Base-by-base conservation (phyloP, 2,888 invertebrate species). In the Lampropteryx suffumata region DNA sequence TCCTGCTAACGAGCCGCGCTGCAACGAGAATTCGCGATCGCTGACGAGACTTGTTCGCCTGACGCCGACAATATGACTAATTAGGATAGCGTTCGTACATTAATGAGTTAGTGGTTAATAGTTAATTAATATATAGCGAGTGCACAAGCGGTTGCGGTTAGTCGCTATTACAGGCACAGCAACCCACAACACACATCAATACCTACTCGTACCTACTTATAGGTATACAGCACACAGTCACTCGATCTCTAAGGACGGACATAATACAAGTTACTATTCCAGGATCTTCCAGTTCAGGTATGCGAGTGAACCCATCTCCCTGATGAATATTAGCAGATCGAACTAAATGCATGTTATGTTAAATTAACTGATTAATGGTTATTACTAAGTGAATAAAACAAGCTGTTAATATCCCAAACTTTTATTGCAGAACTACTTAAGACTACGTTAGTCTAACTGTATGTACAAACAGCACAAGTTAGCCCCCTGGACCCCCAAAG, bases 391-490 rank as follows among this genome's bases (percentile, higher is more conserved):
- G 60, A 81, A 80, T 81, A 64, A 82, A 82, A 82, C 80, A 57
- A 82, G 80, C 79, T 47, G 77, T 82, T 82, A 82, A 75, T 76
- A 64, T 66, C 55, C 57, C 65, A 79, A 54, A 58, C 62, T 33
- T 81, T 79, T 80, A 80, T 80, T 81, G 27, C 51, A 51, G 51
- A 44, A 51, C 50, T 40, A 51, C 36, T 37, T 30, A 46, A 10
- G 46, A 43, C 40, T 46, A 46, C 41, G 32, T 40, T 44, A 36
- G 17, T 49, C 28, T 44, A 44, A 44, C n/a, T n/a, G n/a, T n/a
- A n/a, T 21, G 8, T 32, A 49, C 57, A 54, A 32, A 40, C 54
- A 43, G 3, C 51, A 54, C 49, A 14, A 42, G 59, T 47, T 33
- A 32, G 42, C 26, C n/a, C n/a, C n/a, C n/a, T n/a, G n/a, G n/a